These are phyloP conservation scores for Salvelinus fontinalis DNA, from an alignment of 2,113 vertebrate genomes.

Conservation along the genomic window DNA sequence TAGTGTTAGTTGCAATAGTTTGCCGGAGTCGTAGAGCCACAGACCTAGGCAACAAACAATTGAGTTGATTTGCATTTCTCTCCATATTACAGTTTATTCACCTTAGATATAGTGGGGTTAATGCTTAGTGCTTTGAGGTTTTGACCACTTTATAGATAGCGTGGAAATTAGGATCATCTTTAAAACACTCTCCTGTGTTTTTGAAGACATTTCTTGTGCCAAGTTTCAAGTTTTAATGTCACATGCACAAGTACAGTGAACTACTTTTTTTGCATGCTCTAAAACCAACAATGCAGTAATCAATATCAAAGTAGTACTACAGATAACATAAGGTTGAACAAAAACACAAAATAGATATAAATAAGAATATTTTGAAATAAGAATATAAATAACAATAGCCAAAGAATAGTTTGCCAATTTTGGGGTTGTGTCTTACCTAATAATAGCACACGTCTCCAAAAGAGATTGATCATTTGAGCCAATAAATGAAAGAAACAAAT, in stretches of 20 bases:
- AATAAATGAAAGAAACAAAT: background rate
- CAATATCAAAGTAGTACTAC: too few species aligned
- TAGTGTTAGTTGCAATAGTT: slow-evolving; percentile 32
- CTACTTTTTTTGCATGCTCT: too few species aligned
- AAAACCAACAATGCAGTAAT: too few species aligned
- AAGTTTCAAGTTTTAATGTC: background rate
- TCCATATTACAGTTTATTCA: background rate
- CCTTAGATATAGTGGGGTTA: background rate
- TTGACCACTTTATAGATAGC: background rate
- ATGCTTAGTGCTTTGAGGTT: background rate
- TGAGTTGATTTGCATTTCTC: background rate
- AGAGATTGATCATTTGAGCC: background rate
- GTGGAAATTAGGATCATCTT: too few species aligned
- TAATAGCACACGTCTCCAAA: background rate
- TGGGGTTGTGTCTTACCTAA: background rate
- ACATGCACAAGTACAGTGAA: too few species aligned
- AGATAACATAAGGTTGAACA: too few species aligned
- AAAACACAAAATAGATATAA: background rate
- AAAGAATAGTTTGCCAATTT: background rate
- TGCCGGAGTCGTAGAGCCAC: background rate
- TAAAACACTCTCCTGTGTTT: too few species aligned
- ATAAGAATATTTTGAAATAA: background rate
- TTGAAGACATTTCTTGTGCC: background rate
- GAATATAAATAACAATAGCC: too few species aligned
- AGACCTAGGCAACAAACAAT: background rate